Percentiles rank a stretch among this genome's conserved stretches.
Conservation (phyloP, 2,113 vertebrate genomes). For the Gambusia affinis region DNA sequence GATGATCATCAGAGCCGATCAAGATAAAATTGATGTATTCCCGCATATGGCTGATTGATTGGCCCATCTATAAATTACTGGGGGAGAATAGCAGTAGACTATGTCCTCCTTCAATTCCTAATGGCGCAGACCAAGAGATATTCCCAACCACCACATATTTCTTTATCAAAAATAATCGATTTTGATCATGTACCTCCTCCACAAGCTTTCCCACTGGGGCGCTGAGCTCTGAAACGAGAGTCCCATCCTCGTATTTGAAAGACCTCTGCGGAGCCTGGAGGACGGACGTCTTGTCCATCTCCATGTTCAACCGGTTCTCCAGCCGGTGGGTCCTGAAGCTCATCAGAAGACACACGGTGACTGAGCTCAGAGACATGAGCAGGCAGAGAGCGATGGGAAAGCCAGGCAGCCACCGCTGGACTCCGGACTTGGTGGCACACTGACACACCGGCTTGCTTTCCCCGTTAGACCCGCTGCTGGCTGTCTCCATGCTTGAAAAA, state of each 20-base stretch:
- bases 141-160: background rate
- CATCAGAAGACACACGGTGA: conserved; percentile 86
- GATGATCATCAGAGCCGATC: background rate
- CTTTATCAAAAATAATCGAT: background rate
- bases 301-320: conserved; percentile 85
- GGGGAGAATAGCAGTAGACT: too few relatives aligned
- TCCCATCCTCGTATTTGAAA: conserved; percentile 71
- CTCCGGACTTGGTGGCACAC: conserved; percentile 55
- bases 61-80: background rate
- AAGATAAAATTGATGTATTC: background rate
- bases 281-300: conserved; percentile 74
- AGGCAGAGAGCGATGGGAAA: conserved; percentile 78
- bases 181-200: conserved; percentile 81
- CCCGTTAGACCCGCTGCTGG: conserved; percentile 36
- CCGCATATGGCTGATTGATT: background rate
- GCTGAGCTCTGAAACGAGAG: conserved; percentile 80
- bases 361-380: conserved; percentile 82
- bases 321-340: conserved; percentile 85
- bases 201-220: conserved; percentile 82
- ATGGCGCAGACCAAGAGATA: background rate
- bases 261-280: conserved; percentile 50
- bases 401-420: conserved; percentile 66
- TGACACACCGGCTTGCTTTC: conserved; percentile 62
- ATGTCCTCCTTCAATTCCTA: background rate
- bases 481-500: conserved; percentile 67